phyloP scores from a whole-genome alignment of 2,797 vertebrate species.

The Pogonophryne albipinna region DNA sequence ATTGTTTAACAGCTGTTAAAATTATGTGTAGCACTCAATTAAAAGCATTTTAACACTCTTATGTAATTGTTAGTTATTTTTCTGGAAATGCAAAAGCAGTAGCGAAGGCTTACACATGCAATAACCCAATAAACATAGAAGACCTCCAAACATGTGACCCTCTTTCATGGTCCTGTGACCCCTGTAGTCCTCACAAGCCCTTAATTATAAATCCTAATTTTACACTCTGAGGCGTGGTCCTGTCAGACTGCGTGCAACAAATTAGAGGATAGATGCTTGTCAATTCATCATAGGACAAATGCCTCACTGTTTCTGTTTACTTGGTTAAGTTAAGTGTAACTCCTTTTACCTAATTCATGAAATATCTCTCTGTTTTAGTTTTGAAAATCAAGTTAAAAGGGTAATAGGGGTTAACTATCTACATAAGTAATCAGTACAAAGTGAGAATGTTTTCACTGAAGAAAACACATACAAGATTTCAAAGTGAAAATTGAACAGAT shows the following conservation, averaged over 20 bases:
- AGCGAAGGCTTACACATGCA: constrained; percentile 6
- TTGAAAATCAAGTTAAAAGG: constrained; percentile 49
- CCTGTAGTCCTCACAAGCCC: constrained; percentile 49
- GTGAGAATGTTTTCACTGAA: background rate
- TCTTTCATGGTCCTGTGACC: constrained; percentile 58
- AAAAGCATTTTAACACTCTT: background rate
- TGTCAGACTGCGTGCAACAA: constrained; percentile 57
- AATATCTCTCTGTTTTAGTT: constrained; percentile 30
- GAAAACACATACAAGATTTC: background rate
- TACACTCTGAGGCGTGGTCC: constrained; percentile 67
- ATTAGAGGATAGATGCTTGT: constrained; percentile 72
- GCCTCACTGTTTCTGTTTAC: constrained; percentile 4
- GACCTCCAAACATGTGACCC: constrained; percentile 51
- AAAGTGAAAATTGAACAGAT: background rate
- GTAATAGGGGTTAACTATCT: constrained; percentile 14
- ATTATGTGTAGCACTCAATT: background rate
- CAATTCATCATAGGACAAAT: constrained; percentile 46
- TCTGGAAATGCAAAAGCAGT: constrained; percentile 2
- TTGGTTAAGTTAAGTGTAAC: background rate
- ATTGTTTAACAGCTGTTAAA: background rate
- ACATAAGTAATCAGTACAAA: background rate
- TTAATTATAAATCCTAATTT: constrained; percentile 79
- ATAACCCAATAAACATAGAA: background rate
- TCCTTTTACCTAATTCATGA: constrained; percentile 5
- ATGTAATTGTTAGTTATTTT: background rate